Percentiles rank a stretch among this genome's conserved stretches.
phyloP scores from a whole-genome alignment of 2,888 invertebrate genomes.

The Shargacucullia verbasci region DNA sequence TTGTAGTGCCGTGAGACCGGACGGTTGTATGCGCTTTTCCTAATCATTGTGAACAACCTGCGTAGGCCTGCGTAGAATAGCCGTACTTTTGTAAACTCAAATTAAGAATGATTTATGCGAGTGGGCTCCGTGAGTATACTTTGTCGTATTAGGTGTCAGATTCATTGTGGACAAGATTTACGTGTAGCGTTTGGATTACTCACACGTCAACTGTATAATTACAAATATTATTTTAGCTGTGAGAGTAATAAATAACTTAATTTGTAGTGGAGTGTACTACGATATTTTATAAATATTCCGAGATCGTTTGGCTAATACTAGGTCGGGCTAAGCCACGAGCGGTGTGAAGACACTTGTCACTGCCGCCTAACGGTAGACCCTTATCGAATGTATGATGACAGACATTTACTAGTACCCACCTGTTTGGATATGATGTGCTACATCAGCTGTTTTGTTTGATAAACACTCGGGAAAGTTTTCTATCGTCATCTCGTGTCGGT shows the following conservation, averaged over 20 bases:
- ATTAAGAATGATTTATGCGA: constrained; percentile 36
- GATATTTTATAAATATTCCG: constrained; percentile 26
- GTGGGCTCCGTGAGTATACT: constrained; percentile 20
- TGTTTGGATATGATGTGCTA: constrained; percentile 67
- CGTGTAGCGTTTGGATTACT: background rate
- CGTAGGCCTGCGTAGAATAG: constrained; percentile 55
- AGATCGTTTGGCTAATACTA: constrained; percentile 9
- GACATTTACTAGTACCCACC: constrained; percentile 70
- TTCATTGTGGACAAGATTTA: constrained; percentile 15
- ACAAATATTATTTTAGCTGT: background rate
- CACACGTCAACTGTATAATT: background rate
- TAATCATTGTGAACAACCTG: constrained; percentile 61
- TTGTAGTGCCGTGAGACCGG: constrained; percentile 64
- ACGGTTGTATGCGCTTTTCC: constrained; percentile 58
- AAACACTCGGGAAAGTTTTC: constrained; percentile 70
- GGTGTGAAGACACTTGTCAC: constrained; percentile 59
- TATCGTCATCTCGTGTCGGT: constrained; percentile 52
- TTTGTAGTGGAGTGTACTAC: background rate
- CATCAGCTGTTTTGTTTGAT: constrained; percentile 68
- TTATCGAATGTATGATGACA: constrained; percentile 72
- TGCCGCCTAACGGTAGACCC: constrained; percentile 71
- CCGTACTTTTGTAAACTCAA: constrained; percentile 37
- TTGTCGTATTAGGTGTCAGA: constrained; percentile 4
- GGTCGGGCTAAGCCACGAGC: constrained; percentile 3
- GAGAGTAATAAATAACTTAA: background rate